phyloP scores from a whole-genome alignment of 2,113 vertebrate species.

The Trichechus manatus region DNA sequence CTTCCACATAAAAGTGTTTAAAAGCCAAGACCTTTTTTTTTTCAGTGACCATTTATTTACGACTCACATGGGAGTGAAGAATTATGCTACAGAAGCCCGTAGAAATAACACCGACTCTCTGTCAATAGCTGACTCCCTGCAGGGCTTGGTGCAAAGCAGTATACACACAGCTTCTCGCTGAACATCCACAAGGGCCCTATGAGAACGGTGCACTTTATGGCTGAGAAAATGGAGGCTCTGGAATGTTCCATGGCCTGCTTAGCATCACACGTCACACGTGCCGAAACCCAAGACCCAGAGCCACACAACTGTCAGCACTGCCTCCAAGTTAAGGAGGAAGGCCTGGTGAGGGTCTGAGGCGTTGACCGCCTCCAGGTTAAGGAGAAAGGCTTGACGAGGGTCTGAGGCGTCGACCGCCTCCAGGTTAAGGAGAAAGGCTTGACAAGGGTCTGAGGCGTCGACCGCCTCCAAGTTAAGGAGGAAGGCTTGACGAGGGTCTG shows the following conservation, averaged over 20 bases:
- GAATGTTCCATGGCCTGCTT: not conserved
- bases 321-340: not conserved
- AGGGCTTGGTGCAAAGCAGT: accelerated
- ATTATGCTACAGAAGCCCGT: accelerated
- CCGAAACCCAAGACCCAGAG: no score
- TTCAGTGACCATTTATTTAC: not conserved
- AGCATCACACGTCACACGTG: accelerated
- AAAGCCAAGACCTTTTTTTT: not conserved
- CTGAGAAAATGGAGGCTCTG: not conserved
- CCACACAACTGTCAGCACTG: accelerated
- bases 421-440: no score
- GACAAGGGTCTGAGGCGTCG: no score
- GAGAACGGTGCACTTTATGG: accelerated
- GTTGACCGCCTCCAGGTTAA: no score
- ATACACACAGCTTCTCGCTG: accelerated
- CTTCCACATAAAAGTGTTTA: not conserved
- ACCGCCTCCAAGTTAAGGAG: not conserved
- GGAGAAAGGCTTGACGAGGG: no score
- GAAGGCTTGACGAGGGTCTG: accelerated
- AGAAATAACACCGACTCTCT: accelerated
- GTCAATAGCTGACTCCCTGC: no score
- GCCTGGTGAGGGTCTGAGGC: accelerated
- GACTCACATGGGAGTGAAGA: not conserved
- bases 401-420: no score
- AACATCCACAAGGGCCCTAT: accelerated